These are phyloP conservation scores for Brachypterus glaber DNA, from an alignment of 2,888 invertebrate species.

Conservation along the genomic window DNA sequence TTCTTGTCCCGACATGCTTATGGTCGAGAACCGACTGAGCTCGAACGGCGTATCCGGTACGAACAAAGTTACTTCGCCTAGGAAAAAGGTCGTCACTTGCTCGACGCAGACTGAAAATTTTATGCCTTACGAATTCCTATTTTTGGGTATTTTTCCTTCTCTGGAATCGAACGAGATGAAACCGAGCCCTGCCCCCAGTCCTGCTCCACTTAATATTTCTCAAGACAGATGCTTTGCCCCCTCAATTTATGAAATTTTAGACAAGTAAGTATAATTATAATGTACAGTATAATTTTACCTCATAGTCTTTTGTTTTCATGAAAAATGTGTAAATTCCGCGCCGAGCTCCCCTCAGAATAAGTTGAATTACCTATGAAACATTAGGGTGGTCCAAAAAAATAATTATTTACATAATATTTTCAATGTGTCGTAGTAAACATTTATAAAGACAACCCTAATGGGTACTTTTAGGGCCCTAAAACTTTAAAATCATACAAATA, in stretches of 20 bases:
- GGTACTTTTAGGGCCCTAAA: too few relatives aligned
- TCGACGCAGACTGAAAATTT: conserved; percentile 60
- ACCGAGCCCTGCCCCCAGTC: conserved; percentile 36
- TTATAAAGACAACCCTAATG: too few relatives aligned
- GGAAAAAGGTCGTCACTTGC: conserved; percentile 4
- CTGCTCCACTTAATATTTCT: conserved; percentile 30
- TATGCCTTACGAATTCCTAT: conserved; percentile 66
- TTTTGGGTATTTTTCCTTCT: conserved; percentile 56
- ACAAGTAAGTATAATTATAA: conserved; percentile 41
- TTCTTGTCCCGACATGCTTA: conserved; percentile 55
- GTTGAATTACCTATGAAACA: too few relatives aligned
- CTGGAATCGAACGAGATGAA: conserved; percentile 33
- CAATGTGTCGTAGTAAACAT: too few relatives aligned
- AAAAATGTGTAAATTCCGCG: too few relatives aligned
- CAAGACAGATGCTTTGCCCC: conserved; percentile 28
- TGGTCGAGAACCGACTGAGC: conserved; percentile 39
- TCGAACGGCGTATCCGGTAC: conserved; percentile 31
- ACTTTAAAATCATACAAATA: too few relatives aligned
- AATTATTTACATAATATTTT: too few relatives aligned
- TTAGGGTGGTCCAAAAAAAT: too few relatives aligned
- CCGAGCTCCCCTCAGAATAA: background rate
- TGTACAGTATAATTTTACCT: background rate
- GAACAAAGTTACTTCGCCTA: conserved; percentile 21
- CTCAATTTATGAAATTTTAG: conserved; percentile 52
- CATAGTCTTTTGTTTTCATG: background rate